These are phyloP conservation scores for Merops nubicus DNA, from an alignment of 2,113 vertebrate species.

Conservation along the genomic window DNA sequence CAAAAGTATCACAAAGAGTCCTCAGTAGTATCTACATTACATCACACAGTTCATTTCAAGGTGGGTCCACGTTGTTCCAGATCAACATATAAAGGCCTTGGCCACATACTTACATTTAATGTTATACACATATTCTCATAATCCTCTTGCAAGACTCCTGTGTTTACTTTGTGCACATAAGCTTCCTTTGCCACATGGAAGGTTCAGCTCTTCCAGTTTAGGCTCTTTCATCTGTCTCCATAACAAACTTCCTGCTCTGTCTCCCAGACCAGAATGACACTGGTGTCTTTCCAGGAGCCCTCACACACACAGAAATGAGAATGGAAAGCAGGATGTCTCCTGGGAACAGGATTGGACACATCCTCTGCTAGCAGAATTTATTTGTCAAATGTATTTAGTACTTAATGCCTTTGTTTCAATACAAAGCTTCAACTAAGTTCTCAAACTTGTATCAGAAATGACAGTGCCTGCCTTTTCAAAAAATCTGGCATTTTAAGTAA, in stretches of 20 bases:
- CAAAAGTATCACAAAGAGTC: not conserved
- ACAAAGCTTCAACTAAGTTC: constrained; percentile 2
- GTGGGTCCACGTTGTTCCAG: not conserved
- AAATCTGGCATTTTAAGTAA: constrained; percentile 40
- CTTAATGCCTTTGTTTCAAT: not conserved
- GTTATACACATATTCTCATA: not conserved
- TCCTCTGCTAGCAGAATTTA: not conserved
- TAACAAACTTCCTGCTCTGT: not conserved
- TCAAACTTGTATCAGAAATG: constrained; percentile 14
- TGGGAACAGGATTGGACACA: not conserved
- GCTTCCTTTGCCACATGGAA: not conserved
- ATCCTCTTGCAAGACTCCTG: not conserved
- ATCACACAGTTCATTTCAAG: not conserved
- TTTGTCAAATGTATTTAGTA: not conserved
- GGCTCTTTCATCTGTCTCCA: not conserved
- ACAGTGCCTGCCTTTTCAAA: not conserved
- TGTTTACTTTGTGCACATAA: not conserved
- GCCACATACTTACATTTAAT: not conserved
- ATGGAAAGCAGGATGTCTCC: not conserved
- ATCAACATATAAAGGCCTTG: not conserved
- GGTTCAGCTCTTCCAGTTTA: not conserved
- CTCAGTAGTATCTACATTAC: not conserved
- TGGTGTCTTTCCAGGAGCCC: not conserved
- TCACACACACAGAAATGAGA: not conserved
- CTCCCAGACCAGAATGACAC: not conserved